phyloP scores from a whole-genome alignment of 2,888 invertebrate genomes.

The Lepidonotus clava region DNA sequence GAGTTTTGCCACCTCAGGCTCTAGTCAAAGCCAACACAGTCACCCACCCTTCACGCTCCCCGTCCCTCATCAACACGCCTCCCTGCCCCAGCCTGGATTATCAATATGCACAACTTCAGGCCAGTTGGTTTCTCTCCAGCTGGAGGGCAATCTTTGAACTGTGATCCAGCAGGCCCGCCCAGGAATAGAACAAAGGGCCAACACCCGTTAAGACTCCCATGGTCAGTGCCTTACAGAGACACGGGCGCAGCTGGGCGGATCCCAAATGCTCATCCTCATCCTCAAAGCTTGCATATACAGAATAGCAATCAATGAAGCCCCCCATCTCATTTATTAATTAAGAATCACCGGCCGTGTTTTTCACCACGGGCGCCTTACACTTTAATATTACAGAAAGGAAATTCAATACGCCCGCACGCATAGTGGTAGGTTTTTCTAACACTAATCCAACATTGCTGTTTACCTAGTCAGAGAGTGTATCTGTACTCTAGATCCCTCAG shows the following conservation, averaged over 20 bases:
- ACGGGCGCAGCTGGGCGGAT: neutral
- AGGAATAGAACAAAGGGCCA: neutral
- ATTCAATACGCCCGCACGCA: too few relatives aligned
- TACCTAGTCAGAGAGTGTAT: too few relatives aligned
- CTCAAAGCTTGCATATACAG: too few relatives aligned
- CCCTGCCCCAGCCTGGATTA: neutral
- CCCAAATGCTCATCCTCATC: neutral
- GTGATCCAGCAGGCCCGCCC: neutral
- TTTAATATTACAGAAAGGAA: too few relatives aligned
- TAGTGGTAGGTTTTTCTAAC: too few relatives aligned
- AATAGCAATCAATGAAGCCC: too few relatives aligned
- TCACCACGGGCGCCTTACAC: too few relatives aligned
- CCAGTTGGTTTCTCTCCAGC: slow-evolving; percentile 23
- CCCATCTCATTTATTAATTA: too few relatives aligned
- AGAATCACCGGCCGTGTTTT: neutral
- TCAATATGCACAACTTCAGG: slow-evolving; percentile 15
- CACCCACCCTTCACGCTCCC: neutral
- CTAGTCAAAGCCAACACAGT: neutral
- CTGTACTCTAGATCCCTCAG: too few relatives aligned
- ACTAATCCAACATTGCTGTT: too few relatives aligned
- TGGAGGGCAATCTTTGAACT: slow-evolving; percentile 30
- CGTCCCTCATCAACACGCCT: neutral
- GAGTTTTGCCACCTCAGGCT: neutral
- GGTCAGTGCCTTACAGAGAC: neutral
- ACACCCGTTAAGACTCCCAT: neutral